Base-by-base conservation (phyloP, 2,797 vertebrate species). In the Pogonophryne albipinna region DNA sequence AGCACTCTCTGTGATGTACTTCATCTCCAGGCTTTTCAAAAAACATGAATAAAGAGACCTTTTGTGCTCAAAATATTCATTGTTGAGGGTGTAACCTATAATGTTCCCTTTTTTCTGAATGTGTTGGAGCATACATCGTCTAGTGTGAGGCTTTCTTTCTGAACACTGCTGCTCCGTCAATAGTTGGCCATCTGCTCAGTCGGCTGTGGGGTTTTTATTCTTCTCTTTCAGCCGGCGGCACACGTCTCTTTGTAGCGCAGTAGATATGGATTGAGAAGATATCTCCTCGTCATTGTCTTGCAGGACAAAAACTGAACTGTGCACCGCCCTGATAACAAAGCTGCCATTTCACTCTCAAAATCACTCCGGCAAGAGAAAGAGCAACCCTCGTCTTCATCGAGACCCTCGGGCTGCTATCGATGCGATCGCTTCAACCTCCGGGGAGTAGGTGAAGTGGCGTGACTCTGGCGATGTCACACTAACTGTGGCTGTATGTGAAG, bases 251-350 rank as follows among this genome's bases (percentile, higher is more conserved):
- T 91, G 87, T 65, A 9, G 27, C 49, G 4, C 69, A 56, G 75
- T 27, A 77, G 87, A 87, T 86, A 80, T 85, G 83, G 83, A 89
- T 75, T 61, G 69, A 81, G 78, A 61, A 65, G 84, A 92, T 87
- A 87, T 65, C 73, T 42, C 63, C 64, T 70, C 67, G 10, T 77
- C 66, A 62, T 87, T 92, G 84, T 92, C 84, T 72, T 73, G 57
- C 57, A 80, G 76, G 83, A 89, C 88, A 91, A 87, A 81, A 86
- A 70, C 55, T 19, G 70, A 71, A 78, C 74, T 74, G 76, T 87
- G 83, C 46, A 23, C 20, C 10, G 9, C 60, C 49, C 69, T 58
- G 87, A 88, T 90, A 91, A 91, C 87, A 80, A 76, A 85, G 71
- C 76, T 76, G 84, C 85, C 83, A 82, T 61, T 86, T 80, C 76